phyloP scores from a whole-genome alignment of 1,140 invertebrate species.

The Ostrea denselamellosa region DNA sequence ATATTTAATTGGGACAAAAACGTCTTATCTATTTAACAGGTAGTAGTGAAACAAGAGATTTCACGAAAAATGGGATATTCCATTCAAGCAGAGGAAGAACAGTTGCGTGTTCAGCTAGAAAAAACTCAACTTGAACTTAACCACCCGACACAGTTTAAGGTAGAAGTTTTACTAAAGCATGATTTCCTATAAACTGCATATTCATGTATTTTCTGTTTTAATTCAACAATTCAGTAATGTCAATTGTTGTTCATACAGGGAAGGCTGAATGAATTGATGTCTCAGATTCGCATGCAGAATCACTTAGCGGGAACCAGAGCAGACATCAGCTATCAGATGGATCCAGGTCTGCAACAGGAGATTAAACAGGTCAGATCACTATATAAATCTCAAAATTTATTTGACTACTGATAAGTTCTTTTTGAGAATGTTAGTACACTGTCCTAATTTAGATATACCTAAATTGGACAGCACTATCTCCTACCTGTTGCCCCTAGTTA shows the following conservation, averaged over 20 bases:
- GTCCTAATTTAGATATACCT: no score
- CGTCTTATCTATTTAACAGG: slow-evolving; percentile 79
- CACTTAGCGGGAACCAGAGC: slow-evolving; percentile 79
- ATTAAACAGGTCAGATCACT: slow-evolving; percentile 81
- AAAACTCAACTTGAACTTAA: slow-evolving; percentile 91
- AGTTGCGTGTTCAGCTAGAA: slow-evolving; percentile 89
- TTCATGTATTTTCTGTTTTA: no score
- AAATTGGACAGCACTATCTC: no score
- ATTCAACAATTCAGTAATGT: neutral
- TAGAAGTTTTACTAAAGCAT: slow-evolving; percentile 72
- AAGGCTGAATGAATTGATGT: slow-evolving; percentile 92
- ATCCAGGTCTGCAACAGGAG: slow-evolving; percentile 83
- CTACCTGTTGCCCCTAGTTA: no score
- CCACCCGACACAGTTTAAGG: slow-evolving; percentile 94
- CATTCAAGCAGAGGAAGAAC: slow-evolving; percentile 93
- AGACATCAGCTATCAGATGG: slow-evolving; percentile 82
- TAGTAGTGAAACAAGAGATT: slow-evolving; percentile 92
- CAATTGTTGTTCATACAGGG: slow-evolving; percentile 80
- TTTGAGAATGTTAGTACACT: no score
- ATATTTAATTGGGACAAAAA: neutral
- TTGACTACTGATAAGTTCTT: neutral
- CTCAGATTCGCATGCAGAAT: slow-evolving; percentile 90
- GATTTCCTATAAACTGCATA: neutral
- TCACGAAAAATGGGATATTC: slow-evolving; percentile 90
- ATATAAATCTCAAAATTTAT: neutral